These are phyloP conservation scores for Psophia crepitans DNA, from an alignment of 2,113 vertebrate genomes.

Conservation along the genomic window DNA sequence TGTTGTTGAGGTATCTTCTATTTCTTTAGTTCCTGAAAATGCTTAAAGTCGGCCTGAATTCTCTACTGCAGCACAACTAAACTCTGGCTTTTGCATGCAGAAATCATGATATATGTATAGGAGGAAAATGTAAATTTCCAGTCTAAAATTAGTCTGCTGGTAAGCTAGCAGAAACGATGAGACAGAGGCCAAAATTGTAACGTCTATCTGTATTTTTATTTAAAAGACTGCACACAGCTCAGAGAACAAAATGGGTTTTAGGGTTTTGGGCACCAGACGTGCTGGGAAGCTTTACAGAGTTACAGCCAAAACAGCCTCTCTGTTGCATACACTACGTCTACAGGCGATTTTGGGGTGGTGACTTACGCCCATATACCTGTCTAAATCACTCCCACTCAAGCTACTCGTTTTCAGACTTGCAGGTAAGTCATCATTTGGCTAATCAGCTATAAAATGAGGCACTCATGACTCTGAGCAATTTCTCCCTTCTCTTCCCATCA, in stretches of 20 bases:
- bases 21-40: not conserved
- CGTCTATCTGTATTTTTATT: not conserved
- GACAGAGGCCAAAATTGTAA: not conserved
- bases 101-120: not conserved
- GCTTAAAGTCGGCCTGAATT: not conserved
- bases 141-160: not conserved
- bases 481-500: not conserved
- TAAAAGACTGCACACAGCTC: not conserved
- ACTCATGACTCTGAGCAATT: not conserved
- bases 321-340: not conserved
- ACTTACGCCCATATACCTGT: not conserved
- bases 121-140: not conserved
- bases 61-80: not conserved
- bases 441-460: conserved; percentile 32
- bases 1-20: not conserved
- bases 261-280: not conserved
- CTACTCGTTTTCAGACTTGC: not conserved
- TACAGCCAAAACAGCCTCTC: not conserved
- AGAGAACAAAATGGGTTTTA: not conserved
- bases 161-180: not conserved
- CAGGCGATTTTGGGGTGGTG: not conserved
- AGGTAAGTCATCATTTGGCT: conserved; percentile 12
- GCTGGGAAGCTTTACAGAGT: not conserved
- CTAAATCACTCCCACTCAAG: not conserved
- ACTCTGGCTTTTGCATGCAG: not conserved